Base-by-base conservation (phyloP, 2,797 vertebrate species). In the Pangasius krempfi region DNA sequence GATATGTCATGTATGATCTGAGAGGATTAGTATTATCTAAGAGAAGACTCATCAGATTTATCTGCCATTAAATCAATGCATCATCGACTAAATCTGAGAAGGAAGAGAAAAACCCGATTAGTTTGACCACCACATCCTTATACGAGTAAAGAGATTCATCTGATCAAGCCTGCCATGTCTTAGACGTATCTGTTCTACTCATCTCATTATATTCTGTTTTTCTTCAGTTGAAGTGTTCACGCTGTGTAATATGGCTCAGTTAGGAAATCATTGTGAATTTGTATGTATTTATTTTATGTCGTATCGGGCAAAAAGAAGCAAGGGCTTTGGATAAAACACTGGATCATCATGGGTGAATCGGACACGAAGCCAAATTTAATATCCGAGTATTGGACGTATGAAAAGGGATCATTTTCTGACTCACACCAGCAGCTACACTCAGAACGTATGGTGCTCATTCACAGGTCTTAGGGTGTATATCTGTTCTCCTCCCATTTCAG, bases 401-500 rank as follows among this genome's bases (percentile, higher is more conserved):
- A 30, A 52, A 83, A 81, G 47, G 73, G 73, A 75, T 90, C 79
- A 44, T 81, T 83, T 90, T 83, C 70, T 44, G 66, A 89, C 88
- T 87, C 85, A 88, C 91, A 91, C 90, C 91, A 92, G 90, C 91
- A 90, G 89, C 86, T 87, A 89, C 90, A 90, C 83, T 88, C 75
- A 75, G 62, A 88, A 88, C 22, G 80, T 86, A 89, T 89, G 90
- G 89, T 90, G 90, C 89, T 90, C 88, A 88, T 87, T 72, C 54
- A 87, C 89, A 88, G 88, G 72, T 89, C 85, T 88, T 50, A 72
- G 7, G 22, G n/a, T 47, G 30, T 87, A 20, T 84, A 62, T 37
- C 68, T 82, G 22, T 66, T 70, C 16, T 80, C 79, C 84, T 82
- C 78, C 88, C 82, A 84, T 89, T 37, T 76, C 78, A 82, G 50